Conservation (phyloP, 2,113 vertebrate species). For the Lepus americanus region DNA sequence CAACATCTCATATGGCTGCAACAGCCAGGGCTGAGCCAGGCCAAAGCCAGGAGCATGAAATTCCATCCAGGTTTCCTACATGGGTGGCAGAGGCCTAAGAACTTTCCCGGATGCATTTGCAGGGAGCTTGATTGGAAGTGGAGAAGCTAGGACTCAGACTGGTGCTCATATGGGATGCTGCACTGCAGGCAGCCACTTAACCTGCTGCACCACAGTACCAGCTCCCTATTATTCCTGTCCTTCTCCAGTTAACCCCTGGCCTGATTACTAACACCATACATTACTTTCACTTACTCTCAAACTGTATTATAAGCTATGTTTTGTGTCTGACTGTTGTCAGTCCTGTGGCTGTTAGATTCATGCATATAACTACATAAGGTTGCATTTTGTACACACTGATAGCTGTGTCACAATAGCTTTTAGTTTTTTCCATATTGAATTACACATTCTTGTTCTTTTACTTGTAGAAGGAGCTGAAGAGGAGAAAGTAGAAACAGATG, state of each 20-base stretch:
- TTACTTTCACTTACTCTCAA: background rate
- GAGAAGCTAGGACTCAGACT: too few species aligned
- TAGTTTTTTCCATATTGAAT: background rate
- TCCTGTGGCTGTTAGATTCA: background rate
- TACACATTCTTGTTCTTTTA: constrained; percentile 24
- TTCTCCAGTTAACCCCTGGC: background rate
- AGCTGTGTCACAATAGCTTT: background rate
- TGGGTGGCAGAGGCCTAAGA: too few species aligned
- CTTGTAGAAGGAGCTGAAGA: constrained; percentile 90
- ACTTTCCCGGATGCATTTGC: too few species aligned
- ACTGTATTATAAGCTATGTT: background rate
- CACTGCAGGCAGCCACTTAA: too few species aligned
- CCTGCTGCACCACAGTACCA: too few species aligned
- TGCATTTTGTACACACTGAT: background rate
- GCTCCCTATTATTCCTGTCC: background rate
- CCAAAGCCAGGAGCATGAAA: too few species aligned
- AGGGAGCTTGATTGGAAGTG: too few species aligned
- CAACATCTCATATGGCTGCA: too few species aligned
- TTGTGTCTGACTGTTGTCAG: background rate
- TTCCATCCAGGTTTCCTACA: too few species aligned
- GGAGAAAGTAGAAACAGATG: constrained; percentile 95
- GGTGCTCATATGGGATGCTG: too few species aligned
- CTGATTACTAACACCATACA: background rate
- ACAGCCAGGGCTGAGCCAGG: too few species aligned
- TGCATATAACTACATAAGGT: background rate